Conservation (phyloP, 1,140 invertebrate species). For the Parasteatoda tepidariorum region DNA sequence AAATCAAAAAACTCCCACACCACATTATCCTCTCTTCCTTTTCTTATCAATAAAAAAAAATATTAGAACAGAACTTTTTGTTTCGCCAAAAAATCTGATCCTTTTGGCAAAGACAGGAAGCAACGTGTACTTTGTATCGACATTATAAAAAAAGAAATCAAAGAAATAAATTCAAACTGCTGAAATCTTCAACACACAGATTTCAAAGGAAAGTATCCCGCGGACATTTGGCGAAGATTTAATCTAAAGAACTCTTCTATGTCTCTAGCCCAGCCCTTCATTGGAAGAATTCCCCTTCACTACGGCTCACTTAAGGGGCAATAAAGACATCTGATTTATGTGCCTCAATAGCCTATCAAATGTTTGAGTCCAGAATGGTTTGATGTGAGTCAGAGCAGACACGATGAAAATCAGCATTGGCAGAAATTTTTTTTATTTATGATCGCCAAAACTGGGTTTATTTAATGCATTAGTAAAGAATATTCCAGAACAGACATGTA, state of each 20-base stretch:
- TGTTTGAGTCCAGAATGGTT: constrained; percentile 24
- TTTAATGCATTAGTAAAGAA: neutral
- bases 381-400: constrained; percentile 26
- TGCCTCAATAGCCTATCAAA: constrained; percentile 21
- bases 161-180: no score
- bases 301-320: constrained; percentile 5
- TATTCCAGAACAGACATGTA: no score
- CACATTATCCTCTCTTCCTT: neutral
- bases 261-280: neutral
- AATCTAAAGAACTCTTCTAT: neutral
- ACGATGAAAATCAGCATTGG: neutral
- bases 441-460: neutral
- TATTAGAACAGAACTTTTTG: neutral
- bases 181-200: no score
- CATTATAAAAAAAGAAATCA: neutral
- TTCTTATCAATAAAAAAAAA: neutral
- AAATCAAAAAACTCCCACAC: neutral
- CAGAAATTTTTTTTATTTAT: constrained; percentile 18
- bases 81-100: neutral
- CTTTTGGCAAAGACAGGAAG: neutral
- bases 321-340: constrained; percentile 33
- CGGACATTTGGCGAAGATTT: neutral
- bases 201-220: neutral
- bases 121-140: neutral
- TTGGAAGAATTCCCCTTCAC: neutral